Percentiles rank a stretch among this genome's conserved stretches.
Evolutionary conservation across 1,140 invertebrate genomes (phyloP).

Genomic region (Cotesia glomerata): DNA sequence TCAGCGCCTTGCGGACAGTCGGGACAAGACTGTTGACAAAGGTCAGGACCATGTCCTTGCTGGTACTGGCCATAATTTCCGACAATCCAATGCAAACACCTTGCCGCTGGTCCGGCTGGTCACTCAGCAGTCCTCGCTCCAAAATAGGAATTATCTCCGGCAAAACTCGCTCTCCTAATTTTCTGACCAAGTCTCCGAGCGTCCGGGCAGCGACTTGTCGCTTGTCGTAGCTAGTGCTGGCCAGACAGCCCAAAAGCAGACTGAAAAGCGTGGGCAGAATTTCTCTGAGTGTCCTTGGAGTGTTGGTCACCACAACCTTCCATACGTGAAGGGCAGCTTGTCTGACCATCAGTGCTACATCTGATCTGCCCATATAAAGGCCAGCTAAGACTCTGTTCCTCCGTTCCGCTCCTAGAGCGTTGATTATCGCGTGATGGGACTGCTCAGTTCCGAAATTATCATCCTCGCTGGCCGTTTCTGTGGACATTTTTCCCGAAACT

Average conservation of each 20-base stretch:
- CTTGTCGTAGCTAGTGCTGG: conserved; percentile 95
- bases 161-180: conserved; percentile 95
- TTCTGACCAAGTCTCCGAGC: conserved; percentile 95
- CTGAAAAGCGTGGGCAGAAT: conserved; percentile 95
- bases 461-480: conserved; percentile 96
- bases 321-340: conserved; percentile 97
- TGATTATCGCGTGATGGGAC: conserved; percentile 90
- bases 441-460: conserved; percentile 99
- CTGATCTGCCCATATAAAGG: conserved; percentile 96
- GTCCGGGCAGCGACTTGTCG: conserved; percentile 94
- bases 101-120: conserved; percentile 90
- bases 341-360: conserved; percentile 94
- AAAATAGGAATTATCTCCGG: conserved; percentile 98
- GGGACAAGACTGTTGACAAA: conserved; percentile 97
- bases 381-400: conserved; percentile 94
- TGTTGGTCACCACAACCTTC: conserved; percentile 97
- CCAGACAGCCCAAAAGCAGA: conserved; percentile 89
- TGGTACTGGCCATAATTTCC: conserved; percentile 97
- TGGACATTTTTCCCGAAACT: conserved; percentile 98
- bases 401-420: conserved; percentile 84
- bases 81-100: conserved; percentile 98
- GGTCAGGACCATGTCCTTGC: conserved; percentile 90
- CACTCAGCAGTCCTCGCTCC: conserved; percentile 89
- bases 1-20: conserved; percentile 92
- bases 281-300: conserved; percentile 93